A percentile compares a stretch with the other conserved stretches of the same genome.
Evolutionary conservation across 1,140 invertebrate species (phyloP).

Genomic region (Caenorhabditis tropicalis): DNA sequence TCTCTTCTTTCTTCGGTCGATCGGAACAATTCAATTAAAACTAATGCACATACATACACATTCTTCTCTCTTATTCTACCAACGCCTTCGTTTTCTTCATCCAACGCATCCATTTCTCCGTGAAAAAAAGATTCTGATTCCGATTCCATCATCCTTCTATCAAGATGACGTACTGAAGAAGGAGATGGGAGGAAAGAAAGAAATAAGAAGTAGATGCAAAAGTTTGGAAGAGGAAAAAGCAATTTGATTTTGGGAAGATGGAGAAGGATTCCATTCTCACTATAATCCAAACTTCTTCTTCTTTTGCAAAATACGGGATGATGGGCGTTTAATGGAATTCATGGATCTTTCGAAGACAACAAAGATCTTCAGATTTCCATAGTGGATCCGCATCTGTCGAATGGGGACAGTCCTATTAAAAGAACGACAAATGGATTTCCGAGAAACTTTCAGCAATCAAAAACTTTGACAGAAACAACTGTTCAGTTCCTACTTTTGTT

Average conservation of each 20-base stretch:
- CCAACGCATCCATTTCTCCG: constrained; percentile 7
- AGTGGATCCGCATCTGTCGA: no score
- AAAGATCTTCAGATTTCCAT: no score
- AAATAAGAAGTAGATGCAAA: not conserved
- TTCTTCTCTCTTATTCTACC: not conserved
- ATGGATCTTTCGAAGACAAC: not conserved
- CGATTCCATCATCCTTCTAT: not conserved
- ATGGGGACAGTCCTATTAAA: no score
- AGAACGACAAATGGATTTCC: no score
- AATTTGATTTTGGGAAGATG: constrained; percentile 30
- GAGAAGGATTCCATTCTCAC: not conserved
- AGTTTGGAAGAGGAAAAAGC: constrained; percentile 33
- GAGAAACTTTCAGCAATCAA: no score
- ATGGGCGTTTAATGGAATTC: not conserved
- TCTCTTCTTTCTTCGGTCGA: constrained; percentile 13
- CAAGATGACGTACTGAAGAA: not conserved
- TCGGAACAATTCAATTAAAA: constrained; percentile 43
- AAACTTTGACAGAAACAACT: no score
- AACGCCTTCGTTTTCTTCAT: not conserved
- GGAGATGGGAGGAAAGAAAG: no score
- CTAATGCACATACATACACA: not conserved
- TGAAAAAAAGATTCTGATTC: constrained; percentile 10
- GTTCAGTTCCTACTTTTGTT: no score
- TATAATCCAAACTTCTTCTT: not conserved
- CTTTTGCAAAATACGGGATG: not conserved